Evolutionary conservation across 2,888 invertebrate species (phyloP).

Genomic region (Cataglyphis rosenhaueri): DNA sequence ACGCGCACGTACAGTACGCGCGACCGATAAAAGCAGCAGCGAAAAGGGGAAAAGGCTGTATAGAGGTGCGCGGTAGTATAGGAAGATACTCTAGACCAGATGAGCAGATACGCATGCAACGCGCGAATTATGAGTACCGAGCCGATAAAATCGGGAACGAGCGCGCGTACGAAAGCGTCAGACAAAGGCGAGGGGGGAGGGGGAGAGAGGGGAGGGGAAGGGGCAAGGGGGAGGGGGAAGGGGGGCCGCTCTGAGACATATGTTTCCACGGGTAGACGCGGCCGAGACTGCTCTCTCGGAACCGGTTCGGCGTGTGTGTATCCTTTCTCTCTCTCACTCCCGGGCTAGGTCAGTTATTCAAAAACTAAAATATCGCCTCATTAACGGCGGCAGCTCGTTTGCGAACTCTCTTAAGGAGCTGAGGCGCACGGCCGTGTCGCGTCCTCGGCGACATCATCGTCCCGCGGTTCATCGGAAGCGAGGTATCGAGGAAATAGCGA

Average conservation of each 20-base stretch:
- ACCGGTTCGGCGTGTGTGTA: conserved; percentile 78
- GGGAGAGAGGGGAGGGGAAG: too few species aligned
- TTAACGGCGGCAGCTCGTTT: conserved; percentile 75
- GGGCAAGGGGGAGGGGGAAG: conserved; percentile 15
- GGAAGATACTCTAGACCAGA: conserved; percentile 52
- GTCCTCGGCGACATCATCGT: neutral
- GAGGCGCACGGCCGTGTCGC: conserved; percentile 21
- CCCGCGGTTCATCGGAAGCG: conserved; percentile 10
- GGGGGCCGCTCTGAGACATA: conserved; percentile 59
- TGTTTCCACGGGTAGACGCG: conserved; percentile 71
- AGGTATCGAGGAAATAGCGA: neutral
- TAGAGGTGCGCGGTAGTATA: conserved; percentile 36
- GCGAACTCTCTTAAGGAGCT: conserved; percentile 58
- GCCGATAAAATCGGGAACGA: conserved; percentile 62
- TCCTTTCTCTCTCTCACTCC: conserved; percentile 12
- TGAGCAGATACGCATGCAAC: conserved; percentile 63
- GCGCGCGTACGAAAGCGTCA: conserved; percentile 34
- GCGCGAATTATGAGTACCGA: conserved; percentile 59
- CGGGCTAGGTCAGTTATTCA: conserved; percentile 81
- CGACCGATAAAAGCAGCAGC: conserved; percentile 34
- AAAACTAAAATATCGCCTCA: conserved; percentile 79
- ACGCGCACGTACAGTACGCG: conserved; percentile 29
- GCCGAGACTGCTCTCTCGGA: conserved; percentile 70
- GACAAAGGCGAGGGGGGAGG: conserved; percentile 49
- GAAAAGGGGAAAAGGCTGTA: conserved; percentile 27